phyloP scores from a whole-genome alignment of 2,888 invertebrate genomes.

The Mimachlamys varia region DNA sequence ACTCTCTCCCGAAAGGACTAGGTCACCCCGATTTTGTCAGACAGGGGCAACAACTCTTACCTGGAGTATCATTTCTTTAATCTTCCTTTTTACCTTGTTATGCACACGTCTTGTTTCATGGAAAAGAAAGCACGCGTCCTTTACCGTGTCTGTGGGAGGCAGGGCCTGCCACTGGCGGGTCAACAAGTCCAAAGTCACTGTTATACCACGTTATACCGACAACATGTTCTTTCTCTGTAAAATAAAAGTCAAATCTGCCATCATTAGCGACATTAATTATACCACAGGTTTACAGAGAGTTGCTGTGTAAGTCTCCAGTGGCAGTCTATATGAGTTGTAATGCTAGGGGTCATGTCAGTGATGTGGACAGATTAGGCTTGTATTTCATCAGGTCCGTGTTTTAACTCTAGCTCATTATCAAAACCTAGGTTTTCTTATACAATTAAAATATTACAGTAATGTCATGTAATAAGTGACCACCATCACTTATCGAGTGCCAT shows the following conservation, averaged over 20 bases:
- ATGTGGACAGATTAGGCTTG: too few species aligned
- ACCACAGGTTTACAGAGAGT: too few species aligned
- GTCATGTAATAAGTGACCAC: too few species aligned
- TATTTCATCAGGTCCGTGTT: too few species aligned
- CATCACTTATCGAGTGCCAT: too few species aligned
- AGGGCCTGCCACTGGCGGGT: background rate
- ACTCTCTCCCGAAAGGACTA: constrained; percentile 1
- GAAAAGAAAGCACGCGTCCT: background rate
- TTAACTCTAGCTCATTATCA: too few species aligned
- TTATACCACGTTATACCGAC: too few species aligned
- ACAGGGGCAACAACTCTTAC: constrained; percentile 31
- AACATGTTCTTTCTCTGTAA: background rate
- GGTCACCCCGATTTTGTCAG: background rate
- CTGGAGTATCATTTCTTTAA: background rate
- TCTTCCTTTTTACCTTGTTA: background rate
- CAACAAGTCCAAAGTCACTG: background rate
- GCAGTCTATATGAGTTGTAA: background rate
- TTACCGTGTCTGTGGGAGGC: background rate
- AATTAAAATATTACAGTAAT: too few species aligned
- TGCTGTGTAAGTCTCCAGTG: background rate
- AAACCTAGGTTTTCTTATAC: too few species aligned
- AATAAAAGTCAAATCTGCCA: background rate
- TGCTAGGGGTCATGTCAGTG: background rate
- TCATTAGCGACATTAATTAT: too few species aligned
- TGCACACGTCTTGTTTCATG: background rate